Evolutionary conservation across 2,888 invertebrate genomes (phyloP).

Genomic region (Autographa gamma): DNA sequence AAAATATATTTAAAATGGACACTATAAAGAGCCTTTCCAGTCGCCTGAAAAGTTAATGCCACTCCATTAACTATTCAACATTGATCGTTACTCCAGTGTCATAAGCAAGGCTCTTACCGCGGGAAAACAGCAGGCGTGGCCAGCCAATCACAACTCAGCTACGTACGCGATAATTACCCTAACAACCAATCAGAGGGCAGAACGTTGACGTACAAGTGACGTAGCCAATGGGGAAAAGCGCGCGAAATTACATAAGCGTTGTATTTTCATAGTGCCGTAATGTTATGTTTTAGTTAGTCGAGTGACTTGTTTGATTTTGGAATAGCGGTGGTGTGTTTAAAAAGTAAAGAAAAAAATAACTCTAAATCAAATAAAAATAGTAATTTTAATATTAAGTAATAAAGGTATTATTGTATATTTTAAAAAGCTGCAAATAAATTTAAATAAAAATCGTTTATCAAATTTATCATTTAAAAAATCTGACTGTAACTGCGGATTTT

Average conservation of each 20-base stretch:
- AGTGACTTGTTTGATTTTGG: constrained; percentile 48
- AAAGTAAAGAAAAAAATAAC: constrained; percentile 12
- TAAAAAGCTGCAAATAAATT: no score
- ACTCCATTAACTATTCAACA: constrained; percentile 81
- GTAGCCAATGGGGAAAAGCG: constrained; percentile 67
- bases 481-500: no score
- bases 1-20: constrained; percentile 22
- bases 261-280: constrained; percentile 58
- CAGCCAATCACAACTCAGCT: constrained; percentile 73
- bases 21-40: constrained; percentile 50
- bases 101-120: constrained; percentile 66
- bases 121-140: constrained; percentile 78
- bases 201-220: constrained; percentile 67
- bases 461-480: no score
- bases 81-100: constrained; percentile 75
- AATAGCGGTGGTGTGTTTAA: constrained; percentile 26
- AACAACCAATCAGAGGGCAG: constrained; percentile 72
- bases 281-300: constrained; percentile 60
- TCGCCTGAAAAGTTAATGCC: constrained; percentile 72
- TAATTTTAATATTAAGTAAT: not conserved
- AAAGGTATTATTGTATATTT: no score
- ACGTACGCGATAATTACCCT: constrained; percentile 63
- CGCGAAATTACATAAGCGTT: constrained; percentile 62
- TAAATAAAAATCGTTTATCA: no score
- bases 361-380: not conserved